phyloP scores from a whole-genome alignment of 2,888 invertebrate species.

The Pteria penguin region DNA sequence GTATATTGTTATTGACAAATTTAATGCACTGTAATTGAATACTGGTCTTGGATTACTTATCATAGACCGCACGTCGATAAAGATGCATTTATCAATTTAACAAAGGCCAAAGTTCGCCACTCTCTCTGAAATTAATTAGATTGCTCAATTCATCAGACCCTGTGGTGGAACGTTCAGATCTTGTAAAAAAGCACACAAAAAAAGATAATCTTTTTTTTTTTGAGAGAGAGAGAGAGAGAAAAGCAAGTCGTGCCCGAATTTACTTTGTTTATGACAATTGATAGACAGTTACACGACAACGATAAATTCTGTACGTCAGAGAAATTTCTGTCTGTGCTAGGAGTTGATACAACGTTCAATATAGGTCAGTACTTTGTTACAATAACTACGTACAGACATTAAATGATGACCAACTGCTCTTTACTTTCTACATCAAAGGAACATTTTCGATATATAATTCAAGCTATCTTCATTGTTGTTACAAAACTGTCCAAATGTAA shows the following conservation, averaged over 20 bases:
- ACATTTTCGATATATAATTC: constrained; percentile 23
- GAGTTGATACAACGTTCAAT: constrained; percentile 20
- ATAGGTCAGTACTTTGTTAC: constrained; percentile 17
- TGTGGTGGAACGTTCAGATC: constrained; percentile 1
- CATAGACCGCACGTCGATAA: too few relatives aligned
- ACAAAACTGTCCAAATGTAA: neutral
- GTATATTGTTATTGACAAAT: too few relatives aligned
- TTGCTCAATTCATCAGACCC: neutral
- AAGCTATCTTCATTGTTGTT: constrained; percentile 19
- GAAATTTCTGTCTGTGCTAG: neutral
- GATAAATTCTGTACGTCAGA: constrained; percentile 10
- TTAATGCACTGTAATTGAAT: too few relatives aligned
- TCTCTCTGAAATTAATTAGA: too few relatives aligned
- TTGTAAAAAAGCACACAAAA: neutral
- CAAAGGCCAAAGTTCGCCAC: too few relatives aligned
- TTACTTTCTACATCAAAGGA: constrained; percentile 14
- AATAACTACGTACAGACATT: constrained; percentile 7
- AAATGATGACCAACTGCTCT: constrained; percentile 27
- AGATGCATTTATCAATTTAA: too few relatives aligned
- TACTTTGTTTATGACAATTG: constrained; percentile 10
- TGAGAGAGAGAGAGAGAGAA: too few relatives aligned
- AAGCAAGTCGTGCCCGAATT: constrained; percentile 11
- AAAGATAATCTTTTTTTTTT: neutral
- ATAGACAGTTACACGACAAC: constrained; percentile 6
- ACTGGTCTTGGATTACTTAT: too few relatives aligned